A percentile compares a stretch with the other conserved stretches of the same genome.
phyloP scores from a whole-genome alignment of 2,113 vertebrate species.

The Aramus guarauna region DNA sequence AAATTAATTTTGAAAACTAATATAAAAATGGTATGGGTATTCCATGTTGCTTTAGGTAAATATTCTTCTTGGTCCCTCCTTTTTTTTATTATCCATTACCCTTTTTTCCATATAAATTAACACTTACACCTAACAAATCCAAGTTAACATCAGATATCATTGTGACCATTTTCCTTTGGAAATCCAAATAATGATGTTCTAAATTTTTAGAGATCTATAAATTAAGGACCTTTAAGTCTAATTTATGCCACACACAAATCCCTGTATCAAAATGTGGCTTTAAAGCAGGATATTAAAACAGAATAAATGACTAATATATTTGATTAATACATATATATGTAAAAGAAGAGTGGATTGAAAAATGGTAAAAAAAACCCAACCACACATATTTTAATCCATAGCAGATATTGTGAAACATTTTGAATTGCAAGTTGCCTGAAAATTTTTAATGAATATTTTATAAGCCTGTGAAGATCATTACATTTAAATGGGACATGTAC shows the following conservation, averaged over 20 bases:
- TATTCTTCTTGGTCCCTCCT: background rate
- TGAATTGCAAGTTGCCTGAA: conserved; percentile 12
- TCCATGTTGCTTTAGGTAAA: background rate
- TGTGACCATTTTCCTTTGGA: background rate
- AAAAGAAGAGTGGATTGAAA: background rate
- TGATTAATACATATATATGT: background rate
- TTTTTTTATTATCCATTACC: background rate
- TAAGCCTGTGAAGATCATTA: background rate
- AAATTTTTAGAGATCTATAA: background rate
- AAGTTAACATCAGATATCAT: background rate
- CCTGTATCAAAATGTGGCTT: background rate
- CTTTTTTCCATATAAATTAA: background rate
- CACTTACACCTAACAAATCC: background rate
- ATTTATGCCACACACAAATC: background rate
- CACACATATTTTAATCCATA: background rate
- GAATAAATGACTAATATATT: background rate
- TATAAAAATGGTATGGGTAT: background rate
- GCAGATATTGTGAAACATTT: background rate
- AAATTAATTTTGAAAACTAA: background rate
- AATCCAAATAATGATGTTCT: background rate
- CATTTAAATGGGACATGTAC: conserved; percentile 8
- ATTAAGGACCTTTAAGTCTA: background rate
- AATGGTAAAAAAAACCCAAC: background rate
- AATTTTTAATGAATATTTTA: conserved; percentile 62
- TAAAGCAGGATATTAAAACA: background rate